These are phyloP conservation scores for Eurois occulta DNA, from an alignment of 2,888 invertebrate species.

Conservation along the genomic window DNA sequence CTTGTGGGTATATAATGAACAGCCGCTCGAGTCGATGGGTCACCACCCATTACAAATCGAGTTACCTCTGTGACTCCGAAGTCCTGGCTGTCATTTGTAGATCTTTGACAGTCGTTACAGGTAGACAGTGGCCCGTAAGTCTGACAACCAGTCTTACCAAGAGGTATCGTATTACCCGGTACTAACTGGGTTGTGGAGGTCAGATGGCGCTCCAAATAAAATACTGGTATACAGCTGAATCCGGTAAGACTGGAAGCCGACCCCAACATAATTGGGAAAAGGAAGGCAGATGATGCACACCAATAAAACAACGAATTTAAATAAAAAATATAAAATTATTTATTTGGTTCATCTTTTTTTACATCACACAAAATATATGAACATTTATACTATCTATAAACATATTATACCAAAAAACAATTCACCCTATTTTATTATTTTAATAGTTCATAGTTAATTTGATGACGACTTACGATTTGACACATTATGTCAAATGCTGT, in stretches of 20 bases:
- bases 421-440: neutral
- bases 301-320: constrained; percentile 11
- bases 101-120: neutral
- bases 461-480: neutral
- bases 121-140: too few relatives aligned
- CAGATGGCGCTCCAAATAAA: neutral
- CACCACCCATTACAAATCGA: neutral
- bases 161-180: neutral
- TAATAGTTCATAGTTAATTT: neutral
- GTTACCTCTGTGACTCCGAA: too few relatives aligned
- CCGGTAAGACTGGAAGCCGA: neutral
- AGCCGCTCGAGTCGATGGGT: neutral
- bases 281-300: neutral
- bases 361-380: constrained; percentile 36
- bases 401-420: constrained; percentile 6
- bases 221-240: neutral
- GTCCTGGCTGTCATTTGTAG: neutral
- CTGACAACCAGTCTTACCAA: neutral
- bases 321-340: constrained; percentile 38
- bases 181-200: neutral
- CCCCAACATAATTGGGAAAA: neutral
- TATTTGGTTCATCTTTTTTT: constrained; percentile 52
- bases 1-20: too few relatives aligned
- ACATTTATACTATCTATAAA: constrained; percentile 28
- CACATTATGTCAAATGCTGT: neutral